phyloP scores from a whole-genome alignment of 2,888 invertebrate species.

The Rotaria magnacalcarata region DNA sequence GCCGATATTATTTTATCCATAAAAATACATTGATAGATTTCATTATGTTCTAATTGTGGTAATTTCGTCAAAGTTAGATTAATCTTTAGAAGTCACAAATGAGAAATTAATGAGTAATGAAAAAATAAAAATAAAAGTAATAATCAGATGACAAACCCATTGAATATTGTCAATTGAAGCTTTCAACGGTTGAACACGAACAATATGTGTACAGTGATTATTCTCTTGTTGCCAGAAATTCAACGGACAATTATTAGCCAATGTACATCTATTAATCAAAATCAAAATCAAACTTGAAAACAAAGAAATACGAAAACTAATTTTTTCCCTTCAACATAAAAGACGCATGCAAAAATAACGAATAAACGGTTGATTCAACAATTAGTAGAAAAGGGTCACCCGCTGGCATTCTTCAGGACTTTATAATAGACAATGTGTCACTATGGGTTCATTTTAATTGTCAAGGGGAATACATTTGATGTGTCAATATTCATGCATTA shows the following conservation, averaged over 20 bases:
- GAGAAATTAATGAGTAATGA: not conserved
- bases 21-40: slow-evolving; percentile 30
- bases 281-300: no score
- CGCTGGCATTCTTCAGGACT: not conserved
- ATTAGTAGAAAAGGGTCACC: not conserved
- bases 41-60: slow-evolving; percentile 30
- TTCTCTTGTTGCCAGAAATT: slow-evolving; percentile 3
- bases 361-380: not conserved
- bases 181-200: slow-evolving; percentile 4
- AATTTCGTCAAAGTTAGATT: slow-evolving; percentile 19
- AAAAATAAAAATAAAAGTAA: not conserved
- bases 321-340: no score
- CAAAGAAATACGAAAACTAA: no score
- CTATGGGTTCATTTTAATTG: not conserved
- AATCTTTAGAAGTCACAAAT: not conserved
- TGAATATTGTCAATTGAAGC: not conserved
- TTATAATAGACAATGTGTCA: not conserved
- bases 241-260: not conserved
- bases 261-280: not conserved
- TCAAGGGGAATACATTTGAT: not conserved
- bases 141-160: not conserved
- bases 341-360: no score
- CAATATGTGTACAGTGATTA: slow-evolving; percentile 27
- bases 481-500: slow-evolving; percentile 4
- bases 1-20: not conserved